Evolutionary conservation across 2,888 invertebrate genomes (phyloP).

Genomic region (Carpatolechia fugitivella): DNA sequence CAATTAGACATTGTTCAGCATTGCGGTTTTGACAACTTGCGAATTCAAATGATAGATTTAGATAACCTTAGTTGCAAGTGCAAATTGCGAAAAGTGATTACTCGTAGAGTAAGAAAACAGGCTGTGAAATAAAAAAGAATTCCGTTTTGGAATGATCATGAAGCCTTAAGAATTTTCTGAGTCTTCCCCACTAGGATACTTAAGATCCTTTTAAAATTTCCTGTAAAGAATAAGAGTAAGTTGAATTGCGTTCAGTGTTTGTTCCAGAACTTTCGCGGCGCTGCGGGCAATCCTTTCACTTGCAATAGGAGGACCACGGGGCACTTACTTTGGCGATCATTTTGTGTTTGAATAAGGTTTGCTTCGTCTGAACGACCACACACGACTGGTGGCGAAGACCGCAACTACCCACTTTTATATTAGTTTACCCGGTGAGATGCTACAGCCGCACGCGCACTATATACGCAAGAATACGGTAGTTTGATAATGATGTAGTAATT

Average conservation of each 20-base stretch:
- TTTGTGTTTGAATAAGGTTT: constrained; percentile 68
- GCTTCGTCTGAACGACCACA: constrained; percentile 72
- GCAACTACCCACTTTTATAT: constrained; percentile 70
- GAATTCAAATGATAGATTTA: neutral
- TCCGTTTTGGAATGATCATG: too few relatives aligned
- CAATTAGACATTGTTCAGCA: neutral
- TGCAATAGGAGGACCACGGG: constrained; percentile 32
- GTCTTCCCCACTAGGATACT: neutral
- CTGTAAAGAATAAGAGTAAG: neutral
- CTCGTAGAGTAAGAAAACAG: too few relatives aligned
- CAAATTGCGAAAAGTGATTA: too few relatives aligned
- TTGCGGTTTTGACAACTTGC: neutral
- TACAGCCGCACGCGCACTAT: constrained; percentile 41
- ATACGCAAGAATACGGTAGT: constrained; percentile 74
- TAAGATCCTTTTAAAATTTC: neutral
- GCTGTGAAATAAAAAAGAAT: too few relatives aligned
- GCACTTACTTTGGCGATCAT: constrained; percentile 77
- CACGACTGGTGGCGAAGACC: constrained; percentile 70
- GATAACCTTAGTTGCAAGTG: too few relatives aligned
- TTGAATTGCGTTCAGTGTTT: constrained; percentile 3
- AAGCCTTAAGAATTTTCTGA: neutral
- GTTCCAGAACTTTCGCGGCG: constrained; percentile 25
- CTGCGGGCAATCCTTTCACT: constrained; percentile 55
- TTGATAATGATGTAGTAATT: constrained; percentile 74
- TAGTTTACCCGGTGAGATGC: constrained; percentile 65